Conservation (phyloP, 2,888 invertebrate species). For the Lysandra coridon region DNA sequence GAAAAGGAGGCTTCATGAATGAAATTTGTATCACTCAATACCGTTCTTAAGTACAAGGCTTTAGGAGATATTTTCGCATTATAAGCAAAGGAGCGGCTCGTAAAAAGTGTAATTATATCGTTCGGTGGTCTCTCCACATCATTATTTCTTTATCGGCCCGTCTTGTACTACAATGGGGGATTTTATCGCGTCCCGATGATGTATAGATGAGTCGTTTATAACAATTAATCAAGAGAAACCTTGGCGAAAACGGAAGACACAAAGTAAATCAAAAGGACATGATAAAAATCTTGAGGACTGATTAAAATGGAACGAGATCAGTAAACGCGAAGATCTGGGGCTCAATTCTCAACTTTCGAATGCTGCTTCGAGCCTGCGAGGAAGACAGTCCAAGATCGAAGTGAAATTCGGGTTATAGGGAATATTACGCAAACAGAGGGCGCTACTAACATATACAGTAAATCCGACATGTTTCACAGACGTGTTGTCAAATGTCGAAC, state of each 20-base stretch:
- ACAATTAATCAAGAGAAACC: slow-evolving; percentile 1
- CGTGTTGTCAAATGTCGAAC: no score
- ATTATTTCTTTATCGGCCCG: slow-evolving; percentile 20
- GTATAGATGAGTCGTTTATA: slow-evolving; percentile 10
- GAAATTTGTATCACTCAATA: not conserved
- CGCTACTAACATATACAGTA: no score
- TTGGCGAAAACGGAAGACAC: not conserved
- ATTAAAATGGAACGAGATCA: not conserved
- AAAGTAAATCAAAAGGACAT: slow-evolving; percentile 15
- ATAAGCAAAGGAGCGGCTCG: not conserved
- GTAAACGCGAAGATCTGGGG: not conserved
- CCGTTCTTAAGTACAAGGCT: not conserved
- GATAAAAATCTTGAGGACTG: not conserved
- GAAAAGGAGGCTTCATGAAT: not conserved
- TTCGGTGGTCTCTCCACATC: slow-evolving; percentile 16
- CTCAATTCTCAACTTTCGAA: no score
- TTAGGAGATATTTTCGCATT: not conserved
- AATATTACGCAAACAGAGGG: no score
- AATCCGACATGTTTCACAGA: no score
- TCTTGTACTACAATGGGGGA: not conserved
- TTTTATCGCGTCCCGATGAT: not conserved
- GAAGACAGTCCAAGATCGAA: no score
- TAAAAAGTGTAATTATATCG: not conserved
- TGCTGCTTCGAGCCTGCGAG: no score
- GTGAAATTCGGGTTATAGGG: no score